These are phyloP conservation scores for Polydesmus complanatus DNA, from an alignment of 2,888 invertebrate species.

Conservation along the genomic window DNA sequence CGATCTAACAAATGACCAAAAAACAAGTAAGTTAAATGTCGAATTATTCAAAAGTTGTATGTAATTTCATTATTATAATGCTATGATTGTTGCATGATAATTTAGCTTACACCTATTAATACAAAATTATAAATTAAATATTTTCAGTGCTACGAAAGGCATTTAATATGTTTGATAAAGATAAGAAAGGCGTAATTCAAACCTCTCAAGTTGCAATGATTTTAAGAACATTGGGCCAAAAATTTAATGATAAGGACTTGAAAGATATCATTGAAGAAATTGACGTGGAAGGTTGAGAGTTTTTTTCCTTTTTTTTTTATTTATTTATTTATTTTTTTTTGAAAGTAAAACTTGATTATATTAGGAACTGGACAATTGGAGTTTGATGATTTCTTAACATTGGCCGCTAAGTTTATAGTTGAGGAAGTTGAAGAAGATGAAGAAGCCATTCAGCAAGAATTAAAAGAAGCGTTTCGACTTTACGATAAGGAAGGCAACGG, in stretches of 20 bases:
- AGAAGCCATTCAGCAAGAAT: constrained; percentile 93
- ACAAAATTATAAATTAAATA: background rate
- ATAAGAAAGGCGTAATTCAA: constrained; percentile 83
- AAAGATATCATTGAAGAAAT: constrained; percentile 96
- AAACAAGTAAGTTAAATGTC: background rate
- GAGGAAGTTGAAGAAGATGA: constrained; percentile 96
- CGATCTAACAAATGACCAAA: background rate
- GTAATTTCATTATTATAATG: background rate
- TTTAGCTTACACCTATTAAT: background rate
- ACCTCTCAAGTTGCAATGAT: constrained; percentile 91
- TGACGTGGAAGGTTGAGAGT: constrained; percentile 79
- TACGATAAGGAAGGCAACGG: constrained; percentile 96
- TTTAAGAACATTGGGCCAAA: constrained; percentile 89
- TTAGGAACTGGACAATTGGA: constrained; percentile 90
- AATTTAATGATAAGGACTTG: constrained; percentile 87
- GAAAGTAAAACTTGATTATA: background rate
- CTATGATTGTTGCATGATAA: no score
- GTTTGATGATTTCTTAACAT: constrained; percentile 88
- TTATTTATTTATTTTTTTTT: no score
- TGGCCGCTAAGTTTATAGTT: constrained; percentile 93
- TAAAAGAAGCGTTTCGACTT: constrained; percentile 95
- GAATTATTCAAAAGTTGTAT: no score
- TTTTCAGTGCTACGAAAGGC: constrained; percentile 75
- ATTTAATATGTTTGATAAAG: constrained; percentile 90
- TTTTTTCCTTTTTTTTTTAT: no score